phyloP scores from a whole-genome alignment of 2,797 vertebrate genomes.

The Ibycter americanus region DNA sequence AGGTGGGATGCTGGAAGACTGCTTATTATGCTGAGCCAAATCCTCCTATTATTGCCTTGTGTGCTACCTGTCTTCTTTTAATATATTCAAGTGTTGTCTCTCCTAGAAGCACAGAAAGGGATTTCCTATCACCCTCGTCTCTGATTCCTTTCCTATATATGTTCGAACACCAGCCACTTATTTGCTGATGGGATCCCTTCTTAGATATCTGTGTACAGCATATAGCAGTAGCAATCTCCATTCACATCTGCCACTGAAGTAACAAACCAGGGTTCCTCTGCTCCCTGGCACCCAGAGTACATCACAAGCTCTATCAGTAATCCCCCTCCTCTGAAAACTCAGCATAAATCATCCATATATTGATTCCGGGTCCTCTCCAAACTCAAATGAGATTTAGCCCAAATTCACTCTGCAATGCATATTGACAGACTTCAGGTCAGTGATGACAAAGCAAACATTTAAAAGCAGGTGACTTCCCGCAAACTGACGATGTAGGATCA shows the following conservation, averaged over 20 bases:
- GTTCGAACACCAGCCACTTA: background rate
- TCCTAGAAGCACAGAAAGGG: background rate
- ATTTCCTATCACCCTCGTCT: background rate
- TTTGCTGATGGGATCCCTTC: background rate
- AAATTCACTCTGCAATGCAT: background rate
- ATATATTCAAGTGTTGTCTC: slow-evolving; percentile 36
- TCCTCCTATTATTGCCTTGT: slow-evolving; percentile 39
- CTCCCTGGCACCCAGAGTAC: background rate
- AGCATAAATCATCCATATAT: background rate
- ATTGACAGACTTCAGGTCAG: background rate
- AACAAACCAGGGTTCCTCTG: background rate
- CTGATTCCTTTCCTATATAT: background rate
- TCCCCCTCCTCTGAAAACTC: background rate
- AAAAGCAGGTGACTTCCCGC: background rate
- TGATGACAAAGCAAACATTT: background rate
- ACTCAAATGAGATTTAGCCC: background rate
- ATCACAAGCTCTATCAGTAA: background rate
- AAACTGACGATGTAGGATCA: fast-evolving
- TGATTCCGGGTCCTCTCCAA: fast-evolving
- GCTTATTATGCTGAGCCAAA: slow-evolving; percentile 61
- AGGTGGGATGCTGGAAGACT: slow-evolving; percentile 38
- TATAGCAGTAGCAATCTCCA: background rate
- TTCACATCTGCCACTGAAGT: background rate
- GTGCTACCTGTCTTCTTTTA: slow-evolving; percentile 45
- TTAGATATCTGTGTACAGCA: background rate